Base-by-base conservation (phyloP, 2,113 vertebrate species). In the Gila orcuttii region DNA sequence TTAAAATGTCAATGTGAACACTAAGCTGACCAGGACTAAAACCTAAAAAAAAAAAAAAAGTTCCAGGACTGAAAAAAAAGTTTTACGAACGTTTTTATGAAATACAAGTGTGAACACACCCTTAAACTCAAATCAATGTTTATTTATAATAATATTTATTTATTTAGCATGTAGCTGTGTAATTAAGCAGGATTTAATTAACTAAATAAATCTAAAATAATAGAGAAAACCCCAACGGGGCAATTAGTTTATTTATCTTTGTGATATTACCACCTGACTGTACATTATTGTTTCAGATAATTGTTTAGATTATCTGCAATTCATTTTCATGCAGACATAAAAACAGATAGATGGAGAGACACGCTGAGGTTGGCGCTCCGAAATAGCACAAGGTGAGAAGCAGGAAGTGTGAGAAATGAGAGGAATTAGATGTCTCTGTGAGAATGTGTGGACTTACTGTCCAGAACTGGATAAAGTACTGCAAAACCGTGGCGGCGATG, bases 391-490 rank as follows among this genome's bases (percentile, higher is more conserved):
- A 59, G 31, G 33, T 82, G 47, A 73, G 13, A 55, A 36, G 12
- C 4, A 2, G 19, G 47, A 83, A 71, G 42, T 52, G 45, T 31
- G 25, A 69, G 17, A 82, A 15, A 83, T 73, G 66, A 36, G 13
- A 83, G 47, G 33, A 52, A 55, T 36, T 31, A 13, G 28, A 59
- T 82, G 62, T 50, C 25, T 77, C 28, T 9, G 25, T 73, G 79
- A 64, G 62, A n/a, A 47, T n/a, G 36, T 78, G 50, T 73, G 21
- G 92, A 97, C 97, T 98, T 95, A 99, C 98, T 90, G 97, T 98
- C 98, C 97, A 99, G 95, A 98, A 98, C 92, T 96, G 96, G 91
- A 99, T 98, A 94, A 99, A 99, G 94, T 99, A 99, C 86, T 98
- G 97, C 90, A 99, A 95, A 86, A 98, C 98, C 15, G 97, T 98